Evolutionary conservation across 1,140 invertebrate species (phyloP).

Genomic region (Phymorhynchus buccinoides): DNA sequence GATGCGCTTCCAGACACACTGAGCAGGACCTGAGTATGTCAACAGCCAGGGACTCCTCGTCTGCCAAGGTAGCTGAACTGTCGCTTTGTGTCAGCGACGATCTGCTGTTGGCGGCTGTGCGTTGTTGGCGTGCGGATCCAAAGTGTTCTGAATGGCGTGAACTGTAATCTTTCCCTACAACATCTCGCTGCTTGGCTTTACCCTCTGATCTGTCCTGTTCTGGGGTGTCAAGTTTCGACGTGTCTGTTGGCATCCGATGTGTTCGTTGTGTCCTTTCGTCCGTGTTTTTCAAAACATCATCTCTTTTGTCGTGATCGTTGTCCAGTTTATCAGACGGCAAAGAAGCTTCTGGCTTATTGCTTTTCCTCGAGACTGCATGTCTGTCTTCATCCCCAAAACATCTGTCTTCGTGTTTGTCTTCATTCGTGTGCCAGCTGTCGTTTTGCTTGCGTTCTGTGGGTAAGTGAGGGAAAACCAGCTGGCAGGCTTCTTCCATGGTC

Average conservation of each 20-base stretch:
- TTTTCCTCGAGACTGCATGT: neutral
- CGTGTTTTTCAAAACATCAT: too few species aligned
- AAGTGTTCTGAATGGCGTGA: neutral
- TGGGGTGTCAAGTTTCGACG: neutral
- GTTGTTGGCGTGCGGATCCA: neutral
- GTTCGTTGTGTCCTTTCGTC: too few species aligned
- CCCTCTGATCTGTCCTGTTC: neutral
- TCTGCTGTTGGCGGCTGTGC: neutral
- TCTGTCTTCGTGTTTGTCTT: neutral
- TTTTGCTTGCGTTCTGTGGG: neutral
- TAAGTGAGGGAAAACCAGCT: neutral
- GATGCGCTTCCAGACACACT: neutral
- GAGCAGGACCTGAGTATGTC: conserved; percentile 10
- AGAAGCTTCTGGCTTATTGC: too few species aligned
- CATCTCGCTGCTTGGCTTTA: too few species aligned
- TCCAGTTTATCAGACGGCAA: too few species aligned
- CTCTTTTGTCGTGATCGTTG: too few species aligned
- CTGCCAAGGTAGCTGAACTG: neutral
- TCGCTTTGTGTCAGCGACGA: neutral
- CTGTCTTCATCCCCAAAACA: neutral
- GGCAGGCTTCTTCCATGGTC: neutral
- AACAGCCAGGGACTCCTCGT: neutral
- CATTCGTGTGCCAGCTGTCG: neutral
- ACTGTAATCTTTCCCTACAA: too few species aligned
- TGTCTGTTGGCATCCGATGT: too few species aligned